These are phyloP conservation scores for Salminus brasiliensis DNA, from an alignment of 2,113 vertebrate species.

Conservation along the genomic window DNA sequence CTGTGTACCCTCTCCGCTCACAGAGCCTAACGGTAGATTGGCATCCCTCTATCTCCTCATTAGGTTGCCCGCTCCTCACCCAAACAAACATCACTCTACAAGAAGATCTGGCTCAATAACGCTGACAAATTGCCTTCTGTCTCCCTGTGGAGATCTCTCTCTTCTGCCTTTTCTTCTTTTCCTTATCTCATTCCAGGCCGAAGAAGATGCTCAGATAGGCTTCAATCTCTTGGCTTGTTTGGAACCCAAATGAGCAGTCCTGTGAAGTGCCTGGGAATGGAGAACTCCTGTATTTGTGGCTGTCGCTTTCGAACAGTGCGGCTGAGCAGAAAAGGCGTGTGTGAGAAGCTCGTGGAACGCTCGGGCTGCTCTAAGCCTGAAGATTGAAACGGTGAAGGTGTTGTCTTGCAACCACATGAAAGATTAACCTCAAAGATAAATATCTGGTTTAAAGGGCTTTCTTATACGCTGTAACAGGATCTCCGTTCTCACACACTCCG, in stretches of 20 bases:
- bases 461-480: neutral
- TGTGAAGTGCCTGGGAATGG: neutral
- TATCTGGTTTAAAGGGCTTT: neutral
- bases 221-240: neutral
- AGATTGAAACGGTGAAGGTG: neutral
- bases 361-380: neutral
- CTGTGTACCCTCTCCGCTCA: slow-evolving; percentile 25
- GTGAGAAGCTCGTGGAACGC: neutral
- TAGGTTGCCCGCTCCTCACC: slow-evolving; percentile 37
- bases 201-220: slow-evolving; percentile 9
- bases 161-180: neutral
- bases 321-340: neutral
- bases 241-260: slow-evolving; percentile 4
- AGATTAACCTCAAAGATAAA: slow-evolving; percentile 15
- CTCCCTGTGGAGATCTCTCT: slow-evolving; percentile 24
- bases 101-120: slow-evolving; percentile 44
- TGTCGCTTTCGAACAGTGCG: neutral
- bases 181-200: slow-evolving; percentile 1
- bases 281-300: neutral
- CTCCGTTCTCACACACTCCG: neutral
- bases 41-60: slow-evolving; percentile 45
- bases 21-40: slow-evolving; percentile 32
- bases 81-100: slow-evolving; percentile 47
- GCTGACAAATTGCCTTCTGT: slow-evolving; percentile 47
- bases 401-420: slow-evolving; percentile 1